Evolutionary conservation across 2,888 invertebrate genomes (phyloP).

Genomic region (Amiota minor): DNA sequence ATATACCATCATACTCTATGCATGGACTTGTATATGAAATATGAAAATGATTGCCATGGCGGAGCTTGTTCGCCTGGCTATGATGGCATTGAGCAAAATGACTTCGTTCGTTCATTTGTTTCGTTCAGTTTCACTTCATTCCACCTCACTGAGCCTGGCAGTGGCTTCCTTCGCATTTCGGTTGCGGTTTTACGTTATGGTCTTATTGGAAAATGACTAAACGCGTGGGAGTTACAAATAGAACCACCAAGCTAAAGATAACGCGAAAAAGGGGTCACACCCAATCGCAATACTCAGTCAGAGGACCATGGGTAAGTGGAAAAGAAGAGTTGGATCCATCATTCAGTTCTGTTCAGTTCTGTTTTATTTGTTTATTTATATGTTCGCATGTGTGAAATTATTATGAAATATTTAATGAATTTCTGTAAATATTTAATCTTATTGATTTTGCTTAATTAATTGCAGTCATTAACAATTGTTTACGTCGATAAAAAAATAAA

Average conservation of each 20-base stretch:
- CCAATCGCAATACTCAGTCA: neutral
- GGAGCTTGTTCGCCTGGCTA: neutral
- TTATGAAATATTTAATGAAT: constrained; percentile 24
- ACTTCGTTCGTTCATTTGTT: too few relatives aligned
- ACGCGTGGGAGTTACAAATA: constrained; percentile 41
- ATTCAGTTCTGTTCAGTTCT: neutral
- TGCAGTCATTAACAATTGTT: neutral
- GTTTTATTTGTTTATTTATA: neutral
- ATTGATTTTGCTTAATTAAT: constrained; percentile 30
- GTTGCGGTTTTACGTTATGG: constrained; percentile 12
- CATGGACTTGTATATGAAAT: constrained; percentile 37
- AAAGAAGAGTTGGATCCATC: neutral
- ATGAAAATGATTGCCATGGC: constrained; percentile 47
- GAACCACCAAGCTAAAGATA: constrained; percentile 29
- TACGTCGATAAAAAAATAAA: neutral
- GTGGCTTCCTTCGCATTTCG: constrained; percentile 10
- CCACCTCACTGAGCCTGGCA: neutral
- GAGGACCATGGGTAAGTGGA: neutral
- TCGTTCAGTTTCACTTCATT: neutral
- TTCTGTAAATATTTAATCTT: constrained; percentile 23
- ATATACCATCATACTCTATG: constrained; percentile 1
- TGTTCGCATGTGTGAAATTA: constrained; percentile 22
- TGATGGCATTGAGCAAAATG: too few relatives aligned
- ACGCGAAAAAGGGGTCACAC: neutral
- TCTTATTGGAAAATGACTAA: constrained; percentile 50